phyloP scores from a whole-genome alignment of 2,888 invertebrate genomes.

The Hylaea fasciaria region DNA sequence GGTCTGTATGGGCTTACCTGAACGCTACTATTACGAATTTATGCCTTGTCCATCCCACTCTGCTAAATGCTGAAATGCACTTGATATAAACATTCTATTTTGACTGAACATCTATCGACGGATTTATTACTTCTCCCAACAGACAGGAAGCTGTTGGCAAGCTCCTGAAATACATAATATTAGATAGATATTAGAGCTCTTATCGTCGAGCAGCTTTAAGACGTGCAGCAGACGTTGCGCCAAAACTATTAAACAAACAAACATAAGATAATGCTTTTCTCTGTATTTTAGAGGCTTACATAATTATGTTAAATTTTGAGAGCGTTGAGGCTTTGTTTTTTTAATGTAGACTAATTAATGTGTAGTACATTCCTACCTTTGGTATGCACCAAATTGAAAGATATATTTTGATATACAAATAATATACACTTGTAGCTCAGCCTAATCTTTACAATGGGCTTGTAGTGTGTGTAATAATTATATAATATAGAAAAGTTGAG shows the following conservation, averaged over 20 bases:
- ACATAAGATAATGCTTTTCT: neutral
- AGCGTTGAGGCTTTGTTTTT: too few species aligned
- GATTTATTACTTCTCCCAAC: constrained; percentile 17
- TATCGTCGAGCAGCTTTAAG: neutral
- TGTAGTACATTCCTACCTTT: too few species aligned
- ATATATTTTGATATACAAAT: too few species aligned
- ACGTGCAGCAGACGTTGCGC: constrained; percentile 4
- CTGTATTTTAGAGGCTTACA: constrained; percentile 1
- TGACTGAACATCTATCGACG: constrained; percentile 4
- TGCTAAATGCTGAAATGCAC: constrained; percentile 3
- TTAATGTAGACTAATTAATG: too few species aligned
- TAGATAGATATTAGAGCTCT: constrained; percentile 16
- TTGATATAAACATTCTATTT: neutral
- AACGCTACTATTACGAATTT: too few species aligned
- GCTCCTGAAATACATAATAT: constrained; percentile 17
- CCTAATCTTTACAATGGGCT: too few species aligned
- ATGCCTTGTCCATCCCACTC: neutral
- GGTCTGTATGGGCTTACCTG: too few species aligned
- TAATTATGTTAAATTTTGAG: too few species aligned
- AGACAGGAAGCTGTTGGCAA: constrained; percentile 13
- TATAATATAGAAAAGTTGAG: too few species aligned
- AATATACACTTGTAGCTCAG: too few species aligned
- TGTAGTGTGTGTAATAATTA: too few species aligned
- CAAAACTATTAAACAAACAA: constrained; percentile 17
- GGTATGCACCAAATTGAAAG: too few species aligned